Conservation (phyloP, 2,113 vertebrate species). For the Microtus oregoni region DNA sequence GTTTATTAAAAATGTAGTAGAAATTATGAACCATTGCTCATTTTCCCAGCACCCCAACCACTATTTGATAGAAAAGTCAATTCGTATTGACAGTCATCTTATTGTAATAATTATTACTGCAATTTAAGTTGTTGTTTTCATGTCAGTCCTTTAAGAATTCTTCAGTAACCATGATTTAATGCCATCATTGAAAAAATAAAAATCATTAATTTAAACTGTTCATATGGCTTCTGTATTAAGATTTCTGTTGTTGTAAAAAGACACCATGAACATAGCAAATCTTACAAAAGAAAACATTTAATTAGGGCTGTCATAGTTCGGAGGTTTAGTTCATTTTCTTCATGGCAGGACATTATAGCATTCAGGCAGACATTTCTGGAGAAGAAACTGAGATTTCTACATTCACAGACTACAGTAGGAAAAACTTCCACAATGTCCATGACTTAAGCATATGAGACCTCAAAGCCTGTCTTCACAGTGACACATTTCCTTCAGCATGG, state of each 20-base stretch:
- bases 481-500: not conserved
- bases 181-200: not conserved
- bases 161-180: not conserved
- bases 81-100: not conserved
- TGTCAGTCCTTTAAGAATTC: not conserved
- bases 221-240: not conserved
- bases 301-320: not conserved
- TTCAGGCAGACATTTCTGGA: not conserved
- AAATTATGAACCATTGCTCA: not conserved
- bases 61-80: conserved; percentile 8
- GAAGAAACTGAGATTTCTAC: not conserved
- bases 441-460: not conserved
- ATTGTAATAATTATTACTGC: not conserved
- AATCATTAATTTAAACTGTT: not conserved
- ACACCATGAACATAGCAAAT: not conserved
- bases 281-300: not conserved
- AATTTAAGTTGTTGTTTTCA: not conserved
- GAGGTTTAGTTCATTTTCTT: not conserved
- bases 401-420: not conserved
- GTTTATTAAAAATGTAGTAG: not conserved
- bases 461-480: not conserved
- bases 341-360: not conserved
- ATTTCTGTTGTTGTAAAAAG: not conserved
- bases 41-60: not conserved
- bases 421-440: not conserved